These are phyloP conservation scores for Sarcophaga subvicina DNA, from an alignment of 2,888 invertebrate species.

Conservation along the genomic window DNA sequence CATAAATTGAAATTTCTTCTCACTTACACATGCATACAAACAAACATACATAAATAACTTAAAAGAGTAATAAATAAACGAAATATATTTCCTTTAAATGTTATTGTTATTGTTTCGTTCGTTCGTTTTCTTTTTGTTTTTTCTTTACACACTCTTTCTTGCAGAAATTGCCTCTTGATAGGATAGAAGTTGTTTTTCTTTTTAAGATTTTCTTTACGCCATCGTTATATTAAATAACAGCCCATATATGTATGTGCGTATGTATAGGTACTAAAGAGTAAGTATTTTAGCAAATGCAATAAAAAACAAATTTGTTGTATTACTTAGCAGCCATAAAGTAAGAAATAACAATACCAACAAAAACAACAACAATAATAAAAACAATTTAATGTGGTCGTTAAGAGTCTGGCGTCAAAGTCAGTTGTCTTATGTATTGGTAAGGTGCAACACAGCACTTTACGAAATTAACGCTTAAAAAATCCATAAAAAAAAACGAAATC, in stretches of 20 bases:
- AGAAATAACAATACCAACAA: slow-evolving; percentile 13
- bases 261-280: neutral
- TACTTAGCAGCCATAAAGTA: slow-evolving; percentile 36
- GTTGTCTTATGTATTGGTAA: slow-evolving; percentile 68
- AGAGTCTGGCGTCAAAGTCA: slow-evolving; percentile 62
- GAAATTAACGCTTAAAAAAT: slow-evolving; percentile 57
- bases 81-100: slow-evolving; percentile 36
- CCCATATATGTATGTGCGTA: slow-evolving; percentile 7
- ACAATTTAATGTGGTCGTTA: slow-evolving; percentile 67
- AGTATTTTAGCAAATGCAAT: slow-evolving; percentile 10
- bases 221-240: slow-evolving; percentile 35
- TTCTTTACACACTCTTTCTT: slow-evolving; percentile 21
- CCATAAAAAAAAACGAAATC: neutral
- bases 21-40: neutral
- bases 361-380: slow-evolving; percentile 17
- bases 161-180: slow-evolving; percentile 52
- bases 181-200: slow-evolving; percentile 22
- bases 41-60: slow-evolving; percentile 26
- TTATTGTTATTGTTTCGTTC: neutral
- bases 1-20: neutral
- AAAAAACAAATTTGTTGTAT: slow-evolving; percentile 39
- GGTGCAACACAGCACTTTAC: slow-evolving; percentile 65
- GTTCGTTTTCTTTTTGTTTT: neutral
- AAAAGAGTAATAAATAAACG: slow-evolving; percentile 50
- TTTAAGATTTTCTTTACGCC: slow-evolving; percentile 42